These are phyloP conservation scores for Cnemophilus loriae DNA, from an alignment of 2,113 vertebrate species.

Conservation along the genomic window DNA sequence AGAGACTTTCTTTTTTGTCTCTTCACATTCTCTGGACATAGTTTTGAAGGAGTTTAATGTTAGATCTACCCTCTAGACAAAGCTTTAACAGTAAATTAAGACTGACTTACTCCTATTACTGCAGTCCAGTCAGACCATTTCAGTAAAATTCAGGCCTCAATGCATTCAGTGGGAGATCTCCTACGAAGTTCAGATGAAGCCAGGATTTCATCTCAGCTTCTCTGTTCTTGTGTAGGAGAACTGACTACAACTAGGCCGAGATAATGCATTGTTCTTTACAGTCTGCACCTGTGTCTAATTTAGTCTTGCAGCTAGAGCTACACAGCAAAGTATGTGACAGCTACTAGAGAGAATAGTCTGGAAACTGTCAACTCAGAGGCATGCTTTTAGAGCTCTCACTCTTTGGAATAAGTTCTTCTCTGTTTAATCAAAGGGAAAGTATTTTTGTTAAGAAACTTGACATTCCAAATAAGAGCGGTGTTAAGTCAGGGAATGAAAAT, in stretches of 20 bases:
- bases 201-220: background rate
- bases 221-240: background rate
- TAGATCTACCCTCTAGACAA: background rate
- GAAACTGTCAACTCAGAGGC: slow-evolving; percentile 16
- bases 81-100: background rate
- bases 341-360: slow-evolving; percentile 33
- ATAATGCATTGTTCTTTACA: slow-evolving; percentile 7
- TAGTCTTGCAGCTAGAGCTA: slow-evolving; percentile 21
- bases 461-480: background rate
- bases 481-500: slow-evolving; percentile 24
- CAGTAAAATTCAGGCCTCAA: background rate
- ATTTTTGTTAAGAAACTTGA: slow-evolving; percentile 40
- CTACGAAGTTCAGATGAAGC: background rate
- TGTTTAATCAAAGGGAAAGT: slow-evolving; percentile 27
- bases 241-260: background rate
- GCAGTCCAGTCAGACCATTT: background rate
- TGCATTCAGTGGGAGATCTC: background rate
- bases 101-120: background rate
- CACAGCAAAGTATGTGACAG: slow-evolving; percentile 15
- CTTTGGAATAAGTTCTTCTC: background rate
- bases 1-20: background rate
- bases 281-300: slow-evolving; percentile 41
- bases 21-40: background rate
- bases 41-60: background rate
- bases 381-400: background rate